Evolutionary conservation across 2,113 vertebrate species (phyloP), one percentile per base, ranked within the genome.

Genomic region (Notothenia rossii): DNA sequence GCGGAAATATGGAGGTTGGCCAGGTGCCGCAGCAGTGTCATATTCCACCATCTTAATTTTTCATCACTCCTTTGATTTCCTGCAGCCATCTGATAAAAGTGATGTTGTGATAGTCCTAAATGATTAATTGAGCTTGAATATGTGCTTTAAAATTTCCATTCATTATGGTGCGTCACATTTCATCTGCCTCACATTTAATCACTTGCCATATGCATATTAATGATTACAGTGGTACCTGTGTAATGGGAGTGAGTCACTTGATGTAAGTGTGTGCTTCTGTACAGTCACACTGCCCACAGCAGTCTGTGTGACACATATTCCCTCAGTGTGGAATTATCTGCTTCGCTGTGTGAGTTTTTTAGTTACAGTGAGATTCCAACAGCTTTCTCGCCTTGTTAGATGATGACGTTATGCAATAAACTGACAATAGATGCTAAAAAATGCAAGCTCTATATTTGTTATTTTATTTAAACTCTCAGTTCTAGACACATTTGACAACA

Each of bases 41-140:
- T 69, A 73, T 81, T 86, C 75, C 75, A 20, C 80, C 78, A 55
- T 90, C 79, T 91, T 85, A 75, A 85, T 92, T 87, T 91, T 88
- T 94, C 86, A 93, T 90, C 86, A 79, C 87, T 88, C 64, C 85
- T 87, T 89, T 83, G 92, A 94, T 95, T 95, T 95, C 88, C 85
- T 81, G 82, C 74, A 84, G 79, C 88, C 77, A 78, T 91, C 89
- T 94, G 93, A 94, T 94, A 91, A 93, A 92, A 84, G 89, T 92
- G 92, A 95, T 94, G 94, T 92, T 91, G 93, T 90, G 91, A 95
- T 95, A 94, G 93, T 92, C 93, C 93, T 95, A 90, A 94, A 96
- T 97, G 96, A 98, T 98, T 98, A 95, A 99, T 97, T 94, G 94
- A 95, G 96, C 94, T 92, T 94, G 96, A 96, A 92, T 92, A 85